Percentiles rank a stretch among this genome's conserved stretches.
These are phyloP conservation scores for Caenorhabditis inopinata DNA, from an alignment of 1,140 invertebrate species.

Conservation along the genomic window DNA sequence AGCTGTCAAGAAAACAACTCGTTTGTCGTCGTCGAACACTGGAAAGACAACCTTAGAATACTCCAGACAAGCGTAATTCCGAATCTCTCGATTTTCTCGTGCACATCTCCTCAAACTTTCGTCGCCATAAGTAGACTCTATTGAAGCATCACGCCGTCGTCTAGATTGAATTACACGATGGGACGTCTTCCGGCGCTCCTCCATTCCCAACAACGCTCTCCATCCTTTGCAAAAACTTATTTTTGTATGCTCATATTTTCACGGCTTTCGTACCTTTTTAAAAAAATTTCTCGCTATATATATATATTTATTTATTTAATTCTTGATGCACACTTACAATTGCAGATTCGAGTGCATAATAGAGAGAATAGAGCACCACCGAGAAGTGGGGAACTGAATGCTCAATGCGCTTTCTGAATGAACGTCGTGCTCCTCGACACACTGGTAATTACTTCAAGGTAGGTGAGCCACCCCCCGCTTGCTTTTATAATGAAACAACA, in stretches of 20 bases:
- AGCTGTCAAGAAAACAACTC: conserved; percentile 9
- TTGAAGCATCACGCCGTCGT: conserved; percentile 31
- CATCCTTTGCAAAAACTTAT: background rate
- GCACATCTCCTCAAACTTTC: background rate
- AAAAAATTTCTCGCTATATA: background rate
- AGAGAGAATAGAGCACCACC: conserved; percentile 9
- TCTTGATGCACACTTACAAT: background rate
- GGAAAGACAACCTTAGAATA: no score
- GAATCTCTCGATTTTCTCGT: background rate
- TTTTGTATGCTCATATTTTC: background rate
- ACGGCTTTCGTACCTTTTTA: background rate
- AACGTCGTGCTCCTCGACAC: conserved; percentile 32
- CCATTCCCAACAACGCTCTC: background rate
- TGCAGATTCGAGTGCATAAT: conserved; percentile 24
- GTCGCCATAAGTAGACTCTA: conserved; percentile 32
- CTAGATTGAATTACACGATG: conserved; percentile 34
- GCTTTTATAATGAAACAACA: background rate
- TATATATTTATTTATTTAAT: background rate
- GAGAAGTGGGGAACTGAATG: background rate
- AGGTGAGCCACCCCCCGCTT: background rate
- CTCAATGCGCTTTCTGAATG: conserved; percentile 26
- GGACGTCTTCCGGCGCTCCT: conserved; percentile 27
- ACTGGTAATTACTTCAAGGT: conserved; percentile 34
- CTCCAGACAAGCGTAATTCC: no score
- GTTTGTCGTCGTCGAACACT: background rate